phyloP scores from a whole-genome alignment of 2,888 invertebrate species.

The Epistrophella euchroma region DNA sequence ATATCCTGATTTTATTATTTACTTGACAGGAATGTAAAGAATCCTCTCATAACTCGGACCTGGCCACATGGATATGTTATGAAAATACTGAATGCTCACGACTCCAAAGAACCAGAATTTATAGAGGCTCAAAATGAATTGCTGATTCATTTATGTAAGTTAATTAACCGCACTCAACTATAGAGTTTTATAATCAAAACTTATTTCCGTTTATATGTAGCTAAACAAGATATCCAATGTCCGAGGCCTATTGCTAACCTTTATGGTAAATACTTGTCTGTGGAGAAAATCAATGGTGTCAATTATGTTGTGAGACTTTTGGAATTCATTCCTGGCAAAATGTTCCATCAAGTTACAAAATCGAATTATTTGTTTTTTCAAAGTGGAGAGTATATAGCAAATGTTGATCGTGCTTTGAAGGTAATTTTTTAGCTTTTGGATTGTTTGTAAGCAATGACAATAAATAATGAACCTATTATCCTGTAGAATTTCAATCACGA shows the following conservation, averaged over 20 bases:
- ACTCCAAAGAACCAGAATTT: slow-evolving; percentile 88
- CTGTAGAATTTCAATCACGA: slow-evolving; percentile 89
- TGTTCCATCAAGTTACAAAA: slow-evolving; percentile 87
- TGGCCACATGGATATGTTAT: slow-evolving; percentile 89
- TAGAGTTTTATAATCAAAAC: not conserved
- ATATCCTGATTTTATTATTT: slow-evolving; percentile 23
- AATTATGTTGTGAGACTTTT: slow-evolving; percentile 90
- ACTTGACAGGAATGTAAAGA: slow-evolving; percentile 84
- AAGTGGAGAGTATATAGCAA: slow-evolving; percentile 89
- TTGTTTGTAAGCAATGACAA: not conserved
- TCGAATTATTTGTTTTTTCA: slow-evolving; percentile 88
- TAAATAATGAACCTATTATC: slow-evolving; percentile 45
- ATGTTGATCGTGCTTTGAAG: slow-evolving; percentile 88
- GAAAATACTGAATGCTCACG: slow-evolving; percentile 93
- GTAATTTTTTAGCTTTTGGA: slow-evolving; percentile 82
- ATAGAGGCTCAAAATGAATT: slow-evolving; percentile 91
- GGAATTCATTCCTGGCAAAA: slow-evolving; percentile 90
- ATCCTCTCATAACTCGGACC: slow-evolving; percentile 86
- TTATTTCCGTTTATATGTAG: slow-evolving; percentile 81
- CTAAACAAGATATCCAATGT: slow-evolving; percentile 86
- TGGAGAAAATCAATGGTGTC: slow-evolving; percentile 84
- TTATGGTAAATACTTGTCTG: slow-evolving; percentile 87
- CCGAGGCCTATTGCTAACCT: slow-evolving; percentile 89
- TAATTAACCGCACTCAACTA: not conserved
- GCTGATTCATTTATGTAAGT: slow-evolving; percentile 89